Evolutionary conservation across 2,888 invertebrate species (phyloP).

Genomic region (Pristionchus mayeri): DNA sequence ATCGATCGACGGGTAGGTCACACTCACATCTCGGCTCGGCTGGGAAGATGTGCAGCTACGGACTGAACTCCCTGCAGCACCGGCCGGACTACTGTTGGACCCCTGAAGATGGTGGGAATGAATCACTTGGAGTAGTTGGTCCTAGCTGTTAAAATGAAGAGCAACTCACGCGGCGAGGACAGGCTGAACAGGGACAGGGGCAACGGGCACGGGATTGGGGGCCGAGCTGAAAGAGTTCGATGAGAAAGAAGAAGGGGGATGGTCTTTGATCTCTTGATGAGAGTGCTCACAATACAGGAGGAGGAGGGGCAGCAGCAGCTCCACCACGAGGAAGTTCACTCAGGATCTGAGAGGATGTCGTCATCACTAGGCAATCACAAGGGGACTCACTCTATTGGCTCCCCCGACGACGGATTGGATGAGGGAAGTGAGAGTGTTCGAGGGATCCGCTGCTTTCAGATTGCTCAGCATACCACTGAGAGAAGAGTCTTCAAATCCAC

Average conservation of each 20-base stretch:
- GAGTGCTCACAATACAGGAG: constrained; percentile 8
- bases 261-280: background rate
- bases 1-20: background rate
- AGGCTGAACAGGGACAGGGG: background rate
- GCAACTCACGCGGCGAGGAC: background rate
- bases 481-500: background rate
- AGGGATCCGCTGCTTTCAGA: constrained; percentile 56
- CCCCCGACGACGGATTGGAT: constrained; percentile 48
- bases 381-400: constrained; percentile 41
- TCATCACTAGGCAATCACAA: background rate
- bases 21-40: constrained; percentile 24
- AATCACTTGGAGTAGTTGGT: background rate
- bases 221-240: background rate
- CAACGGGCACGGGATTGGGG: background rate
- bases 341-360: background rate
- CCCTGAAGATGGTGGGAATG: background rate
- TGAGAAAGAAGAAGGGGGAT: background rate
- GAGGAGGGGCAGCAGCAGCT: background rate
- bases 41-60: background rate
- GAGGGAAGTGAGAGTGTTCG: constrained; percentile 45
- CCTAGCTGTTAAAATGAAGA: background rate
- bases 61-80: constrained; percentile 9
- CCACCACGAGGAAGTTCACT: constrained; percentile 35
- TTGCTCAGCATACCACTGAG: constrained; percentile 54
- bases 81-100: constrained; percentile 20